Percentiles rank a stretch among this genome's conserved stretches.
phyloP scores from a whole-genome alignment of 2,797 vertebrate genomes.

The Sebastes dallii region DNA sequence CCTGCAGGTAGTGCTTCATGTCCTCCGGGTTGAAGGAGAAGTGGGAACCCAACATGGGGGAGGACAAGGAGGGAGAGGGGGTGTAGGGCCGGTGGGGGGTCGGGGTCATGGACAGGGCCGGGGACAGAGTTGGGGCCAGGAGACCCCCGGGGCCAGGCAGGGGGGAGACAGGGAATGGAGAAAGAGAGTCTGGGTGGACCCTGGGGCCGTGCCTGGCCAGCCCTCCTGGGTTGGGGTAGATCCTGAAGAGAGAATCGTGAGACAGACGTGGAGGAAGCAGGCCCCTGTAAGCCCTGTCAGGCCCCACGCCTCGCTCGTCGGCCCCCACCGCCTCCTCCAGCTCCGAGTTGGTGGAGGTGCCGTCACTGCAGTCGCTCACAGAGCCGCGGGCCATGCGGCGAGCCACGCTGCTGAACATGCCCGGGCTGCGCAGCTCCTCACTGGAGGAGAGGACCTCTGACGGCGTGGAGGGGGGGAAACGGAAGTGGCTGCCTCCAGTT shows the following conservation, averaged over 20 bases:
- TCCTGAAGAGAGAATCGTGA: constrained; percentile 88
- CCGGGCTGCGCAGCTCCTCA: constrained; percentile 84
- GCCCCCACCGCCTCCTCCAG: constrained; percentile 85
- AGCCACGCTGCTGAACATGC: constrained; percentile 87
- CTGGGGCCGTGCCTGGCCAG: constrained; percentile 70
- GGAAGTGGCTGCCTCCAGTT: constrained; percentile 87
- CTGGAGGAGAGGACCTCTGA: constrained; percentile 90
- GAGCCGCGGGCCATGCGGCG: constrained; percentile 90
- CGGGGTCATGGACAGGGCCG: constrained; percentile 90
- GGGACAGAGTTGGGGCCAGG: constrained; percentile 87
- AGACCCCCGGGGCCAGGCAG: constrained; percentile 82
- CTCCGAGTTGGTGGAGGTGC: constrained; percentile 90
- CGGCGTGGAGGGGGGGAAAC: constrained; percentile 90
- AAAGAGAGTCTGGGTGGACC: constrained; percentile 82
- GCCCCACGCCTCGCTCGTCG: constrained; percentile 69
- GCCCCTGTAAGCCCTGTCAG: constrained; percentile 75
- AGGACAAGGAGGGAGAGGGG: constrained; percentile 89
- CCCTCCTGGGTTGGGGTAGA: constrained; percentile 81
- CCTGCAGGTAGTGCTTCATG: constrained; percentile 96
- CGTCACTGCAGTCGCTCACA: constrained; percentile 93
- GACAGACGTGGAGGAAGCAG: constrained; percentile 83
- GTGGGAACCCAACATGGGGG: constrained; percentile 90
- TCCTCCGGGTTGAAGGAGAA: constrained; percentile 96
- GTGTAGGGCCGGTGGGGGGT: constrained; percentile 89
- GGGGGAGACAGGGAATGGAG: constrained; percentile 86